phyloP scores from a whole-genome alignment of 2,797 vertebrate genomes.

The Fratercula arctica region DNA sequence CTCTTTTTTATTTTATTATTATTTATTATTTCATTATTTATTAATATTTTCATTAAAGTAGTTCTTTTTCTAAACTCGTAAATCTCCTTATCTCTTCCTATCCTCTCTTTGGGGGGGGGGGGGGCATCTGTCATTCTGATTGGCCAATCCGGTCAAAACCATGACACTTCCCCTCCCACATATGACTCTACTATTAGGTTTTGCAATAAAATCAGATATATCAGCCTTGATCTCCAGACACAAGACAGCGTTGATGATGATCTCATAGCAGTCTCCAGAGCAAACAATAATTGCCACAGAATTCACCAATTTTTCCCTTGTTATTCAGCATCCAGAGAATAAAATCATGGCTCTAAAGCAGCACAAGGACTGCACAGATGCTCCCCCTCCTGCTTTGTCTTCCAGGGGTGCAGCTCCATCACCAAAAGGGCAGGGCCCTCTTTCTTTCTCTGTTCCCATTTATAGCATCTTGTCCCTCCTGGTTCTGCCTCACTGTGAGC shows the following conservation, averaged over 20 bases:
- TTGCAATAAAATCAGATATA: neutral
- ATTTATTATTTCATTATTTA: no score
- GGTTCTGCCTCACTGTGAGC: no score
- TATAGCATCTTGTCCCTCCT: neutral
- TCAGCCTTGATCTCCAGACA: neutral
- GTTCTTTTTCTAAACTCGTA: no score
- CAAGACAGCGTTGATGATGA: neutral
- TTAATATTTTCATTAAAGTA: no score
- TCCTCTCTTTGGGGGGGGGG: no score
- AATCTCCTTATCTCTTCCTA: no score
- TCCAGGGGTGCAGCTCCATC: neutral
- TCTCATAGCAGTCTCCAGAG: neutral
- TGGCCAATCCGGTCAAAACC: no score
- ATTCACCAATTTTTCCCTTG: neutral
- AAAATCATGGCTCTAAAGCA: neutral
- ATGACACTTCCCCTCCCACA: neutral
- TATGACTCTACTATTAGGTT: neutral
- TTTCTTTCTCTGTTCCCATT: neutral
- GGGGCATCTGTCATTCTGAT: no score
- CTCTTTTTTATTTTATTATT: no score
- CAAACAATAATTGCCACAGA: neutral
- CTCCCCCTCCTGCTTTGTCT: neutral
- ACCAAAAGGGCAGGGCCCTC: neutral
- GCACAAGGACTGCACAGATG: neutral
- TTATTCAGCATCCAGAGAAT: neutral